These are phyloP conservation scores for Chiroxiphia lanceolata DNA, from an alignment of 2,797 vertebrate species.

Conservation along the genomic window DNA sequence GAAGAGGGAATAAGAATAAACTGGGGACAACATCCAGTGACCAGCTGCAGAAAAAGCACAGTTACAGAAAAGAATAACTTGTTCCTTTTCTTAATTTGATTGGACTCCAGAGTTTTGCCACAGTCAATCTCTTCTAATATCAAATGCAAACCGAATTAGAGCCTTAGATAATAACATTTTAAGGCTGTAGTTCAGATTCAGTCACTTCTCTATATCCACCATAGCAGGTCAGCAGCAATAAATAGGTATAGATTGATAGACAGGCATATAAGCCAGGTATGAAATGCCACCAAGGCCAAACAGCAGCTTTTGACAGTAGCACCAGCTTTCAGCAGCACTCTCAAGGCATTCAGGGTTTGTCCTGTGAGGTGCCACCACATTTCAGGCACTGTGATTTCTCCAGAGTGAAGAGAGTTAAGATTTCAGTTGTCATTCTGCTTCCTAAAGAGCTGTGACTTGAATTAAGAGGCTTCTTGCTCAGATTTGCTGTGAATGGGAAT, in stretches of 20 bases:
- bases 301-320: background rate
- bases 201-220: background rate
- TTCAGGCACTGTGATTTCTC: background rate
- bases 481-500: background rate
- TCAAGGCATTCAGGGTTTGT: accelerated
- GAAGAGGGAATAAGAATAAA: background rate
- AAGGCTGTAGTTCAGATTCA: background rate
- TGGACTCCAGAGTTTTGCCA: background rate
- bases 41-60: background rate
- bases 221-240: background rate
- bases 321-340: background rate
- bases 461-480: background rate
- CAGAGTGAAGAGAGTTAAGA: background rate
- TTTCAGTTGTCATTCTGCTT: background rate
- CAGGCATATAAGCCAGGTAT: background rate
- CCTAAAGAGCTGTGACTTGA: background rate
- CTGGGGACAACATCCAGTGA: background rate
- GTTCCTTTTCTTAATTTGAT: background rate
- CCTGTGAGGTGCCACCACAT: background rate
- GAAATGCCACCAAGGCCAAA: background rate
- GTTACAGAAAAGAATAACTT: background rate
- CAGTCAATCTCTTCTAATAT: conserved; percentile 4
- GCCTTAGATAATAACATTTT: background rate
- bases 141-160: conserved; percentile 28
- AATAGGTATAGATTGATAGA: background rate